A percentile compares a stretch with the other conserved stretches of the same genome.
Conservation (phyloP, 2,113 vertebrate genomes). For the Columba janthina region DNA sequence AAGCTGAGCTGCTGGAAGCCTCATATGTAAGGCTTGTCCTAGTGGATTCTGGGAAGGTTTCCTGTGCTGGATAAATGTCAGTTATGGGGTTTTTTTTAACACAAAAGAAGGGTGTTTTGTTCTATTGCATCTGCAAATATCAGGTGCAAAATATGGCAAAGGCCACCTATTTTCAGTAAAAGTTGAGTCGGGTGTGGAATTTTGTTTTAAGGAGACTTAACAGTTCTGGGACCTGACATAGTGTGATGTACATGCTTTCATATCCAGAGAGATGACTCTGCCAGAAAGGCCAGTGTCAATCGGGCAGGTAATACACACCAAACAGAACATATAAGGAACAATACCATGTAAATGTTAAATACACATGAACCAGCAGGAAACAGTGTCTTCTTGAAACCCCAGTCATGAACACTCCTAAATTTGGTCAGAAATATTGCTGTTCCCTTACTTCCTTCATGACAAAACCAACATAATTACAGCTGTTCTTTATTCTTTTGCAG, state of each 20-base stretch:
- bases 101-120: not conserved
- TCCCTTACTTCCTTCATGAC: not conserved
- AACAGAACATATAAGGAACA: not conserved
- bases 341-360: not conserved
- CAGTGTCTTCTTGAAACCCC: not conserved
- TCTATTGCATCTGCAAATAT: not conserved
- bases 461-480: not conserved
- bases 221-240: not conserved
- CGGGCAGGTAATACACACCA: not conserved
- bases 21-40: not conserved
- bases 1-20: not conserved
- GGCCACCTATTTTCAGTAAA: not conserved
- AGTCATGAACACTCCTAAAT: not conserved
- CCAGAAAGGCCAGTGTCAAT: not conserved
- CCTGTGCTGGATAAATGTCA: not conserved
- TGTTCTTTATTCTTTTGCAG: not conserved
- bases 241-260: accelerated
- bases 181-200: not conserved
- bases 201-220: not conserved
- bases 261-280: not conserved
- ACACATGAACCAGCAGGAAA: not conserved
- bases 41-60: not conserved
- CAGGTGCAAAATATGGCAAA: not conserved
- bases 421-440: not conserved
- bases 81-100: not conserved